A percentile compares a stretch with the other conserved stretches of the same genome.
phyloP scores from a whole-genome alignment of 1,140 invertebrate genomes.

The Diprion similis region DNA sequence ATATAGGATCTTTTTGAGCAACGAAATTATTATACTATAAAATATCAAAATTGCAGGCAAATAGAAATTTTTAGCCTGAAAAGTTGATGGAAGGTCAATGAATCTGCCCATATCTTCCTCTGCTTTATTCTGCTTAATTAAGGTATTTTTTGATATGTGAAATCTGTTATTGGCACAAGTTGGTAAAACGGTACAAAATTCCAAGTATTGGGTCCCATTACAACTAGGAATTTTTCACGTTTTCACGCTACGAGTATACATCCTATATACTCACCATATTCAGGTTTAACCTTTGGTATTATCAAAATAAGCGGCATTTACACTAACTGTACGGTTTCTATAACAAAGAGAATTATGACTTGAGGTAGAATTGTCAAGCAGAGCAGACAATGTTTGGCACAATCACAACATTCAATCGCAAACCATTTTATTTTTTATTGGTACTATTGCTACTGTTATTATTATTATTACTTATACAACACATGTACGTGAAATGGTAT shows the following conservation, averaged over 20 bases:
- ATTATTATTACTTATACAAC: conserved; percentile 6
- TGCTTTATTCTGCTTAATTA: background rate
- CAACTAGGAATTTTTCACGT: conserved; percentile 35
- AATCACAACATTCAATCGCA: background rate
- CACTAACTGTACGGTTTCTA: conserved; percentile 61
- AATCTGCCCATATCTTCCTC: background rate
- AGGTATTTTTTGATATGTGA: background rate
- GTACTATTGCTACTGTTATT: conserved; percentile 9
- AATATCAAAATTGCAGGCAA: no score
- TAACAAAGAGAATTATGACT: conserved; percentile 62
- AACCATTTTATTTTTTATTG: background rate
- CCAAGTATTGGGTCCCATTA: background rate
- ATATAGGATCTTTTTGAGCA: no score
- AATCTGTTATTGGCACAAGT: conserved; percentile 8
- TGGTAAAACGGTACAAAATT: conserved; percentile 2
- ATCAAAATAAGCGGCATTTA: conserved; percentile 62
- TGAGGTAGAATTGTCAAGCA: conserved; percentile 39
- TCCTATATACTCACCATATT: conserved; percentile 59
- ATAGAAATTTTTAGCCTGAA: no score
- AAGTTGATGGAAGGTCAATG: no score
- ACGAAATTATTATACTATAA: no score
- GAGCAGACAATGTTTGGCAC: background rate
- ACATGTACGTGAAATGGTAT: background rate
- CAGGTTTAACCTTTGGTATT: conserved; percentile 59
- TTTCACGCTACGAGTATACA: conserved; percentile 43